A percentile compares a stretch with the other conserved stretches of the same genome.
These are phyloP conservation scores for Spodoptera exigua DNA, from an alignment of 2,888 invertebrate species.

Conservation along the genomic window DNA sequence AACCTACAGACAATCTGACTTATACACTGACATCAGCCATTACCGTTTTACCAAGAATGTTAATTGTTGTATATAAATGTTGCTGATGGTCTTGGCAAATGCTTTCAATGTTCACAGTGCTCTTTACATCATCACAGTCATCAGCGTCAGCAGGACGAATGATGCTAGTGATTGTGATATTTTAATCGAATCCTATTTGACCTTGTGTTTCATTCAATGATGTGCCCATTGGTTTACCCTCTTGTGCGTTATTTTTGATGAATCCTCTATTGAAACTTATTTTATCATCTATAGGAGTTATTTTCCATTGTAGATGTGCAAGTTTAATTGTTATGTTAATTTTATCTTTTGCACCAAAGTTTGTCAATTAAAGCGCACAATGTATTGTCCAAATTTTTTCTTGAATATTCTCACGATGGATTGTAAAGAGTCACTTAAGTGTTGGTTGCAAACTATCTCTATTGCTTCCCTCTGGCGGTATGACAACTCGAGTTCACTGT, in stretches of 20 bases:
- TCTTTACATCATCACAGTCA: constrained; percentile 67
- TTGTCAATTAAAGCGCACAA: constrained; percentile 50
- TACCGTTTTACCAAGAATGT: constrained; percentile 52
- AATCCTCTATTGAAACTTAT: constrained; percentile 3
- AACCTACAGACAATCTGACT: constrained; percentile 57
- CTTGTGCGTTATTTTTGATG: constrained; percentile 47
- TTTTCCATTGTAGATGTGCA: too few species aligned
- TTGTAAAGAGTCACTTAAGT: constrained; percentile 75
- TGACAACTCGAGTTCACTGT: constrained; percentile 69
- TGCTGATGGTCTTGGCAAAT: constrained; percentile 81
- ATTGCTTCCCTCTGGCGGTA: constrained; percentile 76
- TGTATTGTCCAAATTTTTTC: constrained; percentile 21
- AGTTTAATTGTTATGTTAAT: too few species aligned
- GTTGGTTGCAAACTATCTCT: constrained; percentile 75
- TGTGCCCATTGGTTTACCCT: constrained; percentile 5
- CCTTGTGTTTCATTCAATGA: constrained; percentile 1
- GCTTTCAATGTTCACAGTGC: constrained; percentile 83
- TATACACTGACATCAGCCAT: constrained; percentile 72
- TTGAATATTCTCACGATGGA: constrained; percentile 25
- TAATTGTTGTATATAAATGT: constrained; percentile 77
- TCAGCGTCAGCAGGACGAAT: constrained; percentile 21
- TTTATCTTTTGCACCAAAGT: constrained; percentile 14
- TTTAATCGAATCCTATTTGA: constrained; percentile 8
- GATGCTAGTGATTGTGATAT: constrained; percentile 37
- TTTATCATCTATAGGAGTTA: not conserved